Conservation (phyloP, 2,888 invertebrate genomes). For the Campoplex nolae region DNA sequence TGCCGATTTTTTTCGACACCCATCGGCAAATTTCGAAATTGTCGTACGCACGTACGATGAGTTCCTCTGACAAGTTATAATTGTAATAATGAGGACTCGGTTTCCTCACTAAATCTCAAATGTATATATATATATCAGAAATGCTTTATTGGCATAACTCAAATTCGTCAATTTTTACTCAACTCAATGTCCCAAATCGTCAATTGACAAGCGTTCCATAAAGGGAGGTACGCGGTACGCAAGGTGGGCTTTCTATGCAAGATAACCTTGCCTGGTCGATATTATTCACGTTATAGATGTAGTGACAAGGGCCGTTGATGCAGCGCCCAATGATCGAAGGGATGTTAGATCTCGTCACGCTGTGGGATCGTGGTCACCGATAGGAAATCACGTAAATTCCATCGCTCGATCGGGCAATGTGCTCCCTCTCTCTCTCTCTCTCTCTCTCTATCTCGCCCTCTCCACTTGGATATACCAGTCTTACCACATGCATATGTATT, state of each 20-base stretch:
- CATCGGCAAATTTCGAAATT: no score
- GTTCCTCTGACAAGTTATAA: no score
- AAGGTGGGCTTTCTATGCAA: not conserved
- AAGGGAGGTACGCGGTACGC: not conserved
- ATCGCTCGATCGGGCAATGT: slow-evolving; percentile 66
- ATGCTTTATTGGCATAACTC: no score
- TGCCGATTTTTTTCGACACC: no score
- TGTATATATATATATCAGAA: no score
- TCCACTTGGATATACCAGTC: slow-evolving; percentile 11
- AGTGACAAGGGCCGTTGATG: slow-evolving; percentile 17
- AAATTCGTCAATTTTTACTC: not conserved
- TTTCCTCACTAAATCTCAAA: no score
- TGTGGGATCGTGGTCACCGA: slow-evolving; percentile 57
- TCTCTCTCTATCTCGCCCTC: not conserved
- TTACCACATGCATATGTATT: slow-evolving; percentile 65
- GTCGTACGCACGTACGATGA: no score
- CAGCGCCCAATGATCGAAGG: slow-evolving; percentile 52
- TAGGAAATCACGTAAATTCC: slow-evolving; percentile 61
- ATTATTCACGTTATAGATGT: slow-evolving; percentile 38
- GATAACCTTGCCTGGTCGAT: not conserved
- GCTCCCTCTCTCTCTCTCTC: slow-evolving; percentile 2
- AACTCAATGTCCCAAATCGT: not conserved
- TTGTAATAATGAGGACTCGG: no score
- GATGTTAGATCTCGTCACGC: slow-evolving; percentile 57
- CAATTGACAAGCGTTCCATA: not conserved